Conservation (phyloP, 2,888 invertebrate genomes). For the Drosophila kuntzei region DNA sequence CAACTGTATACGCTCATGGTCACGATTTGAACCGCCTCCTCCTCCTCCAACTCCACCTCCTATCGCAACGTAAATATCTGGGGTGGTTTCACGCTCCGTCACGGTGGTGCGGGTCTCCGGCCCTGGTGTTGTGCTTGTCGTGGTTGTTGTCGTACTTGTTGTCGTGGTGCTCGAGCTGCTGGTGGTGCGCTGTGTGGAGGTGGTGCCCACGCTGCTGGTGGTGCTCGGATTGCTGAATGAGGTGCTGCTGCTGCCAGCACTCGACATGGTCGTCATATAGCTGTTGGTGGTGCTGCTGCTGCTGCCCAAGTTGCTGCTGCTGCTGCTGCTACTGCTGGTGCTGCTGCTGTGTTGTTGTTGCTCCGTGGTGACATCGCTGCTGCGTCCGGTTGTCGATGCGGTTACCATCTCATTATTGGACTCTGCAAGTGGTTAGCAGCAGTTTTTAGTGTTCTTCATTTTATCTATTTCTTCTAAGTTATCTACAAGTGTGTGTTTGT, state of each 20-base stretch:
- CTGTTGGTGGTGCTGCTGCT: constrained; percentile 66
- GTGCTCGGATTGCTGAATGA: constrained; percentile 50
- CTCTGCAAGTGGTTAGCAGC: constrained; percentile 76
- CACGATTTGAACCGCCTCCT: constrained; percentile 40
- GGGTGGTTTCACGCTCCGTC: constrained; percentile 83
- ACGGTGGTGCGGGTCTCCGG: constrained; percentile 83
- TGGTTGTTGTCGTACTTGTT: constrained; percentile 61
- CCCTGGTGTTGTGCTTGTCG: constrained; percentile 74
- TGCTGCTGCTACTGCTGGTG: constrained; percentile 83
- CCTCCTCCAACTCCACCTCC: constrained; percentile 49
- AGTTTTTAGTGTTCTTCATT: constrained; percentile 50
- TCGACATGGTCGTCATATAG: constrained; percentile 68
- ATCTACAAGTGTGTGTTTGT: constrained; percentile 22
- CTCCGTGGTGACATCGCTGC: constrained; percentile 85
- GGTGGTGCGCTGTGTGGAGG: constrained; percentile 63
- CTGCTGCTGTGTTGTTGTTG: constrained; percentile 86
- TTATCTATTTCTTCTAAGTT: constrained; percentile 11
- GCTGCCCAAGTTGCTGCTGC: constrained; percentile 50
- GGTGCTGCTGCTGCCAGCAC: constrained; percentile 57
- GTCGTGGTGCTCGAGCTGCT: constrained; percentile 43
- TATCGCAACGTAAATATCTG: constrained; percentile 73
- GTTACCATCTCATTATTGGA: constrained; percentile 77
- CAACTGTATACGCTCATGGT: constrained; percentile 73
- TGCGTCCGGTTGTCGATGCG: constrained; percentile 77
- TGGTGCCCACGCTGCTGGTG: constrained; percentile 52